Evolutionary conservation across 2,797 vertebrate species (phyloP).

Genomic region (Babyrousa celebensis): DNA sequence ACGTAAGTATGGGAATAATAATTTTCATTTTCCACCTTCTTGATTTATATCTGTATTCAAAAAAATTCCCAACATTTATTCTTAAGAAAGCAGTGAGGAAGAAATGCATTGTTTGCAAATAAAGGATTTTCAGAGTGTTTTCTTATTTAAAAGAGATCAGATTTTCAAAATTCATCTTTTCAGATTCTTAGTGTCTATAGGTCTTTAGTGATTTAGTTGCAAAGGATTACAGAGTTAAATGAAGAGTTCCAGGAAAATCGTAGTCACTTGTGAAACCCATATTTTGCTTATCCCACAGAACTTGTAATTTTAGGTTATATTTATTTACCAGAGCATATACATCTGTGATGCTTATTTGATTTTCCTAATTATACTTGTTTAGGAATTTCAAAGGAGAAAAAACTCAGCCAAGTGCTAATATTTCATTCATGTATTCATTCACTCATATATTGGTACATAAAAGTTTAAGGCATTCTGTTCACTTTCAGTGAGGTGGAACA

Average conservation of each 20-base stretch:
- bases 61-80: slow-evolving; percentile 4
- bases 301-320: background rate
- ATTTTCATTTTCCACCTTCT: slow-evolving; percentile 41
- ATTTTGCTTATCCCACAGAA: background rate
- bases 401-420: background rate
- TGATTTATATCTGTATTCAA: slow-evolving; percentile 8
- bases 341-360: background rate
- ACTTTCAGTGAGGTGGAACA: background rate
- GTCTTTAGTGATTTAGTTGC: background rate
- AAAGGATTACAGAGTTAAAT: background rate
- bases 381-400: background rate
- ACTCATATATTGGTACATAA: background rate
- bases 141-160: background rate
- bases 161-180: slow-evolving; percentile 19
- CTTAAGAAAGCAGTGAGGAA: background rate
- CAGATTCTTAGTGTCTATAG: background rate
- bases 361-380: background rate
- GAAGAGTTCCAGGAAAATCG: background rate
- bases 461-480: background rate
- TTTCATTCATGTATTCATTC: background rate
- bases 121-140: background rate
- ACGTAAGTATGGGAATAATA: background rate
- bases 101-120: slow-evolving; percentile 14
- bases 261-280: background rate
- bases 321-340: background rate